phyloP scores from a whole-genome alignment of 2,113 vertebrate species.

The Pachycephala philippinensis region DNA sequence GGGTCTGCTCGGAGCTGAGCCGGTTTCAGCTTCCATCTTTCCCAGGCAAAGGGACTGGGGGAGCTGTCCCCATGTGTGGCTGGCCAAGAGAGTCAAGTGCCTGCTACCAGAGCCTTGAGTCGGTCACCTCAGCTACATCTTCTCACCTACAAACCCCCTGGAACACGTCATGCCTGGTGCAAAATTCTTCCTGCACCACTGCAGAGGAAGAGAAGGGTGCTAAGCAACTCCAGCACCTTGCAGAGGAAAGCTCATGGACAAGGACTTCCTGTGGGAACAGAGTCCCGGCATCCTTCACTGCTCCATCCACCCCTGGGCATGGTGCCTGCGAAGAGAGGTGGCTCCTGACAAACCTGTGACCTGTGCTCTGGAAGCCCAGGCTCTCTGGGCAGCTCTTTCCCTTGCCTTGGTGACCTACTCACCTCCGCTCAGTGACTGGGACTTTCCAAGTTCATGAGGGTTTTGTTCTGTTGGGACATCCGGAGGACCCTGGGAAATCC shows the following conservation, averaged over 20 bases:
- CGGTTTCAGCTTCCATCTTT: background rate
- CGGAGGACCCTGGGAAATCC: background rate
- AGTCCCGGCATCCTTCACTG: background rate
- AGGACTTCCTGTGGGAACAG: background rate
- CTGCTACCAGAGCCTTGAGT: background rate
- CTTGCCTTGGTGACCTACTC: background rate
- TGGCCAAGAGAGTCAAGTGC: background rate
- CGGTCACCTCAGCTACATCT: background rate
- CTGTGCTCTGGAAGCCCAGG: background rate
- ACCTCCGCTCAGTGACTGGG: background rate
- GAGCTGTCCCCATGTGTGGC: background rate
- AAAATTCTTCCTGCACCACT: background rate
- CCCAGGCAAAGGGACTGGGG: background rate
- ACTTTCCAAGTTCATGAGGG: background rate
- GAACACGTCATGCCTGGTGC: too few species aligned
- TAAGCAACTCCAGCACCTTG: background rate
- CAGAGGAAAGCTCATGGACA: background rate
- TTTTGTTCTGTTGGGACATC: rapidly evolving
- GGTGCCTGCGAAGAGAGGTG: background rate
- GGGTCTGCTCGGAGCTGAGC: rapidly evolving
- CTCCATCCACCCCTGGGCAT: background rate
- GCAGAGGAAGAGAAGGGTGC: background rate
- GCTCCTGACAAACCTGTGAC: background rate
- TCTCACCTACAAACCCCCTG: background rate
- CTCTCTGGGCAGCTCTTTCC: background rate